Percentiles rank a stretch among this genome's conserved stretches.
Conservation (phyloP, 2,797 vertebrate genomes). For the Gouania willdenowi region DNA sequence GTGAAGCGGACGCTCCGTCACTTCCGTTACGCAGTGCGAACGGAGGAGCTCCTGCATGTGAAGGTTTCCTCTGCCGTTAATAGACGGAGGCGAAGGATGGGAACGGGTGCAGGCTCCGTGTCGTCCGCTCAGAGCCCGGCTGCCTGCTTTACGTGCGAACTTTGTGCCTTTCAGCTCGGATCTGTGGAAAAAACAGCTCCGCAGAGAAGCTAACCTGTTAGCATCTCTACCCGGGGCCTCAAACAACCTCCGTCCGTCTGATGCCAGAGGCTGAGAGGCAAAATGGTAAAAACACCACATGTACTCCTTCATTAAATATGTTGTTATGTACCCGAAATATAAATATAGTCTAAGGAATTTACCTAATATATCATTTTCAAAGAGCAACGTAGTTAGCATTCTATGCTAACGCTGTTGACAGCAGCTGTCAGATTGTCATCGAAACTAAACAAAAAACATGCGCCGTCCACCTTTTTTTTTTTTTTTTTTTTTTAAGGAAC, state of each 20-base stretch:
- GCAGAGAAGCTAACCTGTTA: conserved; percentile 30
- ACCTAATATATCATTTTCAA: neutral
- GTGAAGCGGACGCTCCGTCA: conserved; percentile 16
- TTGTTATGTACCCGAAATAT: neutral
- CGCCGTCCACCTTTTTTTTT: too few species aligned
- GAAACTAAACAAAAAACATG: too few species aligned
- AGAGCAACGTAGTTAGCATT: too few species aligned
- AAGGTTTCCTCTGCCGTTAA: conserved; percentile 6
- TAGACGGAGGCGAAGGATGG: conserved; percentile 42
- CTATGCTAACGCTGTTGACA: too few species aligned
- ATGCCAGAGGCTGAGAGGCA: conserved; percentile 27
- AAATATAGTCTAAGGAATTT: neutral
- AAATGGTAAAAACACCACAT: conserved; percentile 47
- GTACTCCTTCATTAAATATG: neutral
- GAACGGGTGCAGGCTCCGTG: conserved; percentile 20
- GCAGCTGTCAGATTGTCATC: too few species aligned
- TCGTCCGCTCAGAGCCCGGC: conserved; percentile 23
- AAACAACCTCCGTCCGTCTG: conserved; percentile 32
- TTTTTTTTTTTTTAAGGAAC: too few species aligned
- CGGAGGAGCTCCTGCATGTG: conserved; percentile 36
- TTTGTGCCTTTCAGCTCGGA: conserved; percentile 17
- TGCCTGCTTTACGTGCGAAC: conserved; percentile 27
- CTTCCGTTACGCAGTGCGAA: conserved; percentile 44
- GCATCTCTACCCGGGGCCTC: conserved; percentile 37
- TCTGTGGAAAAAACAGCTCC: conserved; percentile 37